Percentiles rank a stretch among this genome's conserved stretches.
These are phyloP conservation scores for Anarsia innoxiella DNA, from an alignment of 2,888 invertebrate genomes.

Conservation along the genomic window DNA sequence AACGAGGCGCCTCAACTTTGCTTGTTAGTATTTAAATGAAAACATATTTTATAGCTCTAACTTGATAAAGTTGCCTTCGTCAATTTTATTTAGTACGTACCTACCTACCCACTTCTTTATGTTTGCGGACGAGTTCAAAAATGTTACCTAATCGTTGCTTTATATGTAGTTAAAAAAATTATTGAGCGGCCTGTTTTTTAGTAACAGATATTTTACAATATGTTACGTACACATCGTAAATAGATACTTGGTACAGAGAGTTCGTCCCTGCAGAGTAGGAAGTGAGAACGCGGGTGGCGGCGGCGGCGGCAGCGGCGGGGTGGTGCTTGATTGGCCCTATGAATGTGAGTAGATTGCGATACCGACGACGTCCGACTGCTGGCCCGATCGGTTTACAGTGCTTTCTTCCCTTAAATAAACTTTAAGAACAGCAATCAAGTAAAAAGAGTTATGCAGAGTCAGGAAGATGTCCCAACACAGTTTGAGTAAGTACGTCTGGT, in stretches of 20 bases:
- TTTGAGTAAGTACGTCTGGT: too few relatives aligned
- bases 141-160: not conserved
- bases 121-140: not conserved
- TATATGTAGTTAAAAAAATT: not conserved
- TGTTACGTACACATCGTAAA: too few relatives aligned
- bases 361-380: conserved; percentile 26
- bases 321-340: conserved; percentile 72
- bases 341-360: conserved; percentile 68
- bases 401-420: too few relatives aligned
- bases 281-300: conserved; percentile 51
- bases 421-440: too few relatives aligned
- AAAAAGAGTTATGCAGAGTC: too few relatives aligned
- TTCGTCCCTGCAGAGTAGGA: conserved; percentile 42
- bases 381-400: too few relatives aligned
- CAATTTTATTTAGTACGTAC: too few relatives aligned
- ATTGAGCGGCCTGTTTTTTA: not conserved
- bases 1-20: conserved; percentile 45
- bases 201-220: not conserved
- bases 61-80: conserved; percentile 3
- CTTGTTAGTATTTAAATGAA: conserved; percentile 45
- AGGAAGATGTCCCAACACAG: too few relatives aligned
- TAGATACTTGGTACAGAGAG: too few relatives aligned
- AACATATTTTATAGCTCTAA: conserved; percentile 31
- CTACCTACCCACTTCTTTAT: not conserved
- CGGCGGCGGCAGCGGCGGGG: conserved; percentile 60